A percentile compares a stretch with the other conserved stretches of the same genome.
Evolutionary conservation across 2,888 invertebrate species (phyloP).

Genomic region (Scelioninae gen. 1): DNA sequence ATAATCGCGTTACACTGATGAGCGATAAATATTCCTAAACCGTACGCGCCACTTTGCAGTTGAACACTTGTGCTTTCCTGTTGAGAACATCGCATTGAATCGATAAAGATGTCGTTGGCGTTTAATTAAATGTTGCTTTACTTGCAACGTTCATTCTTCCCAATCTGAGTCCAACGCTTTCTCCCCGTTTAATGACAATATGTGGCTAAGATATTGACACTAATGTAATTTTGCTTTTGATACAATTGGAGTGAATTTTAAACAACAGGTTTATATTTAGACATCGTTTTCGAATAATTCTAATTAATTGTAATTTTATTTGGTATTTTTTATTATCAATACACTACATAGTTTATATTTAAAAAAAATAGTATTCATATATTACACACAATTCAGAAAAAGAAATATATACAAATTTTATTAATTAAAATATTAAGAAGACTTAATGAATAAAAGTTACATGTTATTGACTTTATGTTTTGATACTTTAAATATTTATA

Average conservation of each 20-base stretch:
- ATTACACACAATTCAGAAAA: too few species aligned
- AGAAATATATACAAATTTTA: too few species aligned
- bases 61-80: conserved; percentile 64
- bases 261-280: too few species aligned
- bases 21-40: conserved; percentile 65
- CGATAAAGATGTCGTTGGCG: conserved; percentile 57
- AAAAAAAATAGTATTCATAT: too few species aligned
- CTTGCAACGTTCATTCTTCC: conserved; percentile 31
- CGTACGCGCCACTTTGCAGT: conserved; percentile 57
- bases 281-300: too few species aligned
- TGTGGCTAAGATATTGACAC: conserved; percentile 11
- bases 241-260: background rate
- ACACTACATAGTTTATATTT: too few species aligned
- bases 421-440: too few species aligned
- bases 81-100: conserved; percentile 51
- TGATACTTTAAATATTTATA: too few species aligned
- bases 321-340: too few species aligned
- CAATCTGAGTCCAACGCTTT: conserved; percentile 21
- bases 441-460: too few species aligned
- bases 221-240: background rate
- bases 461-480: too few species aligned
- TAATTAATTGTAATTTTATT: too few species aligned
- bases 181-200: conserved; percentile 8
- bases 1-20: conserved; percentile 52
- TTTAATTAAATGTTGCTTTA: conserved; percentile 54